Base-by-base conservation (phyloP, 1,140 invertebrate genomes). In the Lasioglossum albipes region DNA sequence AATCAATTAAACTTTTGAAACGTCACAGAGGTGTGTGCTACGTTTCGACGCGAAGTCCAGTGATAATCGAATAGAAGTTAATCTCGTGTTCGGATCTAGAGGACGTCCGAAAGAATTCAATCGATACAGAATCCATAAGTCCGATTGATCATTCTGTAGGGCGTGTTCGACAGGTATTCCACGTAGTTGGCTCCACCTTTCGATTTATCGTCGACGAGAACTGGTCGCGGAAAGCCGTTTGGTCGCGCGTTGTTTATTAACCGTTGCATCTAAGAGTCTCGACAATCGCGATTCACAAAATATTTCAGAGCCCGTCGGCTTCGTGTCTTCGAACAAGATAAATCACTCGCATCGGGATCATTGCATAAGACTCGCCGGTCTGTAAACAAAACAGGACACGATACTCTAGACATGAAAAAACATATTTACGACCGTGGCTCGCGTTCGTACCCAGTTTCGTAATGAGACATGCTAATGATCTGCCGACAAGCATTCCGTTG, bases 131-230 rank as follows among this genome's bases (percentile, higher is more conserved):
- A 9, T 54, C 52, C 52, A 18, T 54, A 54, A 54, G 16, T 54
- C 4, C 52, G 52, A 20, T 16, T 20, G 52, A 54, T 54, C 13
- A 2, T 54, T 20, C 16, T 3, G 16, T 54, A 20, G 16, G 52
- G 16, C 16, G 52, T 54, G 52, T 54, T 54, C 13, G 16, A 54
- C 52, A 54, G 52, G 52, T 54, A 54, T 41, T 62, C 70, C n/a
- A 74, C 49, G 49, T 41, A 79, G 36, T 74, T 79, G 41, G 20
- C 62, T 49, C 70, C 49, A 18, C 70, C 20, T 27, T 66, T 12
- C 41, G n/a, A 3, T 16, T 73, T 73, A 73, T 57, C 13, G 13
- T 36, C 27, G 20, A 9, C 22, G 7, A 13, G 70, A 79, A 74
- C 45, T 59, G 62, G 22, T 59, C 41, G 57, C 5, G 1, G 1